Evolutionary conservation across 1,140 invertebrate genomes (phyloP).

Genomic region (Drusus annulatus): DNA sequence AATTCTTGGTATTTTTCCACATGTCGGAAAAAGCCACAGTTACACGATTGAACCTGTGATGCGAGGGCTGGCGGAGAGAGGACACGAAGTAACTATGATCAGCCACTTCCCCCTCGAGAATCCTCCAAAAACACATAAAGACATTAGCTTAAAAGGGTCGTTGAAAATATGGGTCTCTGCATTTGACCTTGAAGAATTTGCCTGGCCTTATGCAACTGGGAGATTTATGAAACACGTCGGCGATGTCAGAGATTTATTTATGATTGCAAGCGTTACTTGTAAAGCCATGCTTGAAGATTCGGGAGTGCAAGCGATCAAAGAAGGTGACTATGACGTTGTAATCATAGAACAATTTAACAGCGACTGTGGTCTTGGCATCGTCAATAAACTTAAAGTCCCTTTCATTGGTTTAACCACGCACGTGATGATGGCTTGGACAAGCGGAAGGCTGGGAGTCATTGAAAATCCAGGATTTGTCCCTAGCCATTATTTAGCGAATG

Average conservation of each 20-base stretch:
- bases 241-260: constrained; percentile 57
- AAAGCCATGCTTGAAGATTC: constrained; percentile 64
- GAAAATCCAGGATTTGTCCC: constrained; percentile 74
- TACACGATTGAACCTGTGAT: constrained; percentile 77
- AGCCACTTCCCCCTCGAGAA: constrained; percentile 73
- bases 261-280: constrained; percentile 69
- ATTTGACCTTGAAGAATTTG: constrained; percentile 55
- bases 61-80: constrained; percentile 74
- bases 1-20: constrained; percentile 78
- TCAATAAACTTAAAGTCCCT: constrained; percentile 75
- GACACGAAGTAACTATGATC: constrained; percentile 80
- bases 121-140: constrained; percentile 72
- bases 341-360: constrained; percentile 79
- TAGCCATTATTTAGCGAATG: constrained; percentile 70
- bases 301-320: constrained; percentile 66
- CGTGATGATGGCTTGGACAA: constrained; percentile 75
- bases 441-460: constrained; percentile 72
- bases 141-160: constrained; percentile 69
- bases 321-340: constrained; percentile 76
- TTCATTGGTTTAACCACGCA: constrained; percentile 74
- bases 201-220: constrained; percentile 50
- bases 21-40: constrained; percentile 80
- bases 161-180: constrained; percentile 58
- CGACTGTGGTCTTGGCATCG: constrained; percentile 78
- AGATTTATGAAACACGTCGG: constrained; percentile 25